Percentiles rank a stretch among this genome's conserved stretches.
These are phyloP conservation scores for Eurypyga helias DNA, from an alignment of 2,113 vertebrate species.

Conservation along the genomic window DNA sequence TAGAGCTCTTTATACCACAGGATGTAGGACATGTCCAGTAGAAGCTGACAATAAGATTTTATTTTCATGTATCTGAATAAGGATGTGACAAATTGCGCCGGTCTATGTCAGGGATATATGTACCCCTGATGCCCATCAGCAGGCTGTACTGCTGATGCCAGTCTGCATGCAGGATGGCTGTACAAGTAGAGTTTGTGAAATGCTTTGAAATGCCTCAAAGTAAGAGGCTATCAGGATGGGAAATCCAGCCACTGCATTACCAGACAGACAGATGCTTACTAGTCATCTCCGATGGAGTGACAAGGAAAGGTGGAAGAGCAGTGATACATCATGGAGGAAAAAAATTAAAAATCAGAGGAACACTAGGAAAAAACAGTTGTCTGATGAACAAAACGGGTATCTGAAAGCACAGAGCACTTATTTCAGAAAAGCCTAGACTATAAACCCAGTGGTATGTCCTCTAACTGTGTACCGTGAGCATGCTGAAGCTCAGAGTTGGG, in stretches of 20 bases:
- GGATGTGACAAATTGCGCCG: background rate
- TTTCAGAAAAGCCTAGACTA: background rate
- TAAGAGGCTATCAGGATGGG: background rate
- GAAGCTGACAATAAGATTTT: background rate
- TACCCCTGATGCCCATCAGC: background rate
- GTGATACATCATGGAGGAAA: background rate
- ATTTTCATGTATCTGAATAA: background rate
- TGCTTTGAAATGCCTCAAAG: background rate
- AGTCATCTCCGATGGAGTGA: background rate
- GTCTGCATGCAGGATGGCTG: background rate
- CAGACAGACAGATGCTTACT: background rate
- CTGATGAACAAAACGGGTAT: background rate
- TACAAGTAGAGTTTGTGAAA: background rate
- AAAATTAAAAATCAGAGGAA: background rate
- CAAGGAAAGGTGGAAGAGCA: background rate
- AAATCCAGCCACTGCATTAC: background rate
- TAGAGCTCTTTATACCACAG: background rate
- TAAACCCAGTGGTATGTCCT: background rate
- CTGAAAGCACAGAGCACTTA: background rate
- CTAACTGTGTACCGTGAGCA: background rate
- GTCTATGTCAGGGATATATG: background rate
- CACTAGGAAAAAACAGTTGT: background rate
- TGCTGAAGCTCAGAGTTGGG: background rate
- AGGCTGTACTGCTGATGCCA: background rate
- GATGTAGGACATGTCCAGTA: background rate